These are phyloP conservation scores for Syngnathus typhle DNA, from an alignment of 2,113 vertebrate species.

Conservation along the genomic window DNA sequence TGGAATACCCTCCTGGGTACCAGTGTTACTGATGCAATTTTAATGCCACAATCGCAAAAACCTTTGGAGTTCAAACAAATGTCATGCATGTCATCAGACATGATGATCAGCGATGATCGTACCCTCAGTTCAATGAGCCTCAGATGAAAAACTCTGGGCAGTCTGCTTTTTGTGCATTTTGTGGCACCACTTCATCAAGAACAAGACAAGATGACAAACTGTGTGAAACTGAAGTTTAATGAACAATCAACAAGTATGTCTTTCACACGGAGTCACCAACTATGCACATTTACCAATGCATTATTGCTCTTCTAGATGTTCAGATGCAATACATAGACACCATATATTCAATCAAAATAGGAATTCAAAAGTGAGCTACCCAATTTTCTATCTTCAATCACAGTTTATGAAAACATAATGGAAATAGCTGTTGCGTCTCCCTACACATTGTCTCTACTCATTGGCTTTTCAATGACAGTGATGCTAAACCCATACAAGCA, in stretches of 20 bases:
- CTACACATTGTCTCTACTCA: slow-evolving; percentile 10
- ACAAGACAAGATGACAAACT: slow-evolving; percentile 19
- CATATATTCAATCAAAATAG: slow-evolving; percentile 34
- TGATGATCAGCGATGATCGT: not conserved
- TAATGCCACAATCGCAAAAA: no score
- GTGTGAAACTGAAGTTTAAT: slow-evolving; percentile 52
- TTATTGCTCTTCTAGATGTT: slow-evolving; percentile 30
- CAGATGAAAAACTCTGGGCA: not conserved
- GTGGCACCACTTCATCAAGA: slow-evolving; percentile 7
- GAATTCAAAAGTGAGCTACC: slow-evolving; percentile 24
- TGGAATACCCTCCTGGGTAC: no score
- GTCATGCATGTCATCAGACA: no score
- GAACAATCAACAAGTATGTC: slow-evolving; percentile 38
- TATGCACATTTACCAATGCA: slow-evolving; percentile 31
- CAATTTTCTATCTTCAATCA: slow-evolving; percentile 20
- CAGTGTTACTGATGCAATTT: no score
- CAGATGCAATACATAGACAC: slow-evolving; percentile 38
- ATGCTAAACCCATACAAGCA: slow-evolving; percentile 4
- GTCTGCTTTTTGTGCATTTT: not conserved
- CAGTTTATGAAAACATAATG: slow-evolving; percentile 48
- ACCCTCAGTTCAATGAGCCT: not conserved
- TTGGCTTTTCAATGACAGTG: slow-evolving; percentile 19
- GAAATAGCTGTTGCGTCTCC: slow-evolving; percentile 33
- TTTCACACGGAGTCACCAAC: slow-evolving; percentile 33
- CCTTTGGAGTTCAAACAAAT: no score